Percentiles rank a stretch among this genome's conserved stretches.
Conservation (phyloP, 2,113 vertebrate species). For the Corydoras sp. region DNA sequence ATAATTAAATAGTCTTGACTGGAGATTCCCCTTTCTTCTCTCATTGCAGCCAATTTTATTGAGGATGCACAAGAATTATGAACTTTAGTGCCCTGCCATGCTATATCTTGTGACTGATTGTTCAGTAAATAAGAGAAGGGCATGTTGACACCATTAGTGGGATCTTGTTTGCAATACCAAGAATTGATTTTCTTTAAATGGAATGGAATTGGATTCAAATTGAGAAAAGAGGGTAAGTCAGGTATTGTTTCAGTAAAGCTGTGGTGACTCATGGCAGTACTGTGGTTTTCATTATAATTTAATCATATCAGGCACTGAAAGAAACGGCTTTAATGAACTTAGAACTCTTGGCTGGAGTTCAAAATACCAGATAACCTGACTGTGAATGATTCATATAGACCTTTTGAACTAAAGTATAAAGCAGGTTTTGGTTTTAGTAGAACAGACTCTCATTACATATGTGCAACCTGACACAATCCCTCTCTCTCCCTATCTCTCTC, state of each 20-base stretch:
- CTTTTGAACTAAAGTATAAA: background rate
- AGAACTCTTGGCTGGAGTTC: no score
- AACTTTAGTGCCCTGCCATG: conserved; percentile 3
- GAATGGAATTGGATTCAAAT: no score
- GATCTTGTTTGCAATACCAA: no score
- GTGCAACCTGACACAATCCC: background rate
- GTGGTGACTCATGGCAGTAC: no score
- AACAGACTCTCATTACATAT: conserved; percentile 1
- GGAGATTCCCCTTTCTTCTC: conserved; percentile 17
- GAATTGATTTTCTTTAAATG: no score
- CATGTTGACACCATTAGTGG: no score
- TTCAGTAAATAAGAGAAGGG: no score
- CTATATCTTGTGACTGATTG: conserved; percentile 2
- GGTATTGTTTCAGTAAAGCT: no score
- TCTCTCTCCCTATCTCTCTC: background rate
- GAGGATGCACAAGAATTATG: background rate
- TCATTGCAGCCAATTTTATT: background rate
- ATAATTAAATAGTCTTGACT: conserved; percentile 20
- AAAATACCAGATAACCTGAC: background rate
- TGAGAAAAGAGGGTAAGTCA: no score
- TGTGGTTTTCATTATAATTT: no score
- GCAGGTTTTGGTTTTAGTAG: background rate
- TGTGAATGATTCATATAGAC: conserved; percentile 3
- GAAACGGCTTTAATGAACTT: no score
- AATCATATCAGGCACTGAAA: no score